These are phyloP conservation scores for Rambutsinella grinnellia DNA, from an alignment of 2,888 invertebrate genomes.

Conservation along the genomic window DNA sequence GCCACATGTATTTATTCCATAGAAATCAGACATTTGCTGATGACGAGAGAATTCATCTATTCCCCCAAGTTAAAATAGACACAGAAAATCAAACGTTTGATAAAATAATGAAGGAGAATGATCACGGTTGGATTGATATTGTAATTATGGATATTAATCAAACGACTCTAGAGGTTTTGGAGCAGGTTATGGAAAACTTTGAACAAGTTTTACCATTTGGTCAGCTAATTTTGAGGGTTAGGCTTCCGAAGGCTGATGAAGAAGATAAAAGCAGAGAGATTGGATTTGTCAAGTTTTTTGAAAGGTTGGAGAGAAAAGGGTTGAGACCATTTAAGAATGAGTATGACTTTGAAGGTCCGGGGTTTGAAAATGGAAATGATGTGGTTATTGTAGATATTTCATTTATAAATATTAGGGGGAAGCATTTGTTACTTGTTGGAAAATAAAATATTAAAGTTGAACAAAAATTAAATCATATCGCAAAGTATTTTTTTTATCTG, in stretches of 20 bases:
- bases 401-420: constrained; percentile 26
- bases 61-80: background rate
- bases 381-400: constrained; percentile 12
- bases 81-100: background rate
- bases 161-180: constrained; percentile 1
- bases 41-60: background rate
- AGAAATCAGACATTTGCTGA: too few relatives aligned
- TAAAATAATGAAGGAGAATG: constrained; percentile 21
- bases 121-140: constrained; percentile 35
- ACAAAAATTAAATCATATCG: too few relatives aligned
- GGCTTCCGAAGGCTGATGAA: background rate
- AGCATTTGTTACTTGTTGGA: constrained; percentile 18
- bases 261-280: too few relatives aligned
- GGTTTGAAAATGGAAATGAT: background rate
- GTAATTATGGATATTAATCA: constrained; percentile 9
- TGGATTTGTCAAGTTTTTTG: constrained; percentile 18
- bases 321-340: constrained; percentile 14
- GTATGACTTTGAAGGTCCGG: background rate
- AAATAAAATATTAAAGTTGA: constrained; percentile 2
- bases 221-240: constrained; percentile 21
- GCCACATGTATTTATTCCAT: constrained; percentile 5
- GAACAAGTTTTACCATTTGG: constrained; percentile 32
- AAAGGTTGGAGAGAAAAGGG: constrained; percentile 8
- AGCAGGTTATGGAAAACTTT: constrained; percentile 11
- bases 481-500: too few relatives aligned